Evolutionary conservation across 1,140 invertebrate species (phyloP), one percentile per base, ranked within the genome.

Genomic region (Drosophila albomicans): DNA sequence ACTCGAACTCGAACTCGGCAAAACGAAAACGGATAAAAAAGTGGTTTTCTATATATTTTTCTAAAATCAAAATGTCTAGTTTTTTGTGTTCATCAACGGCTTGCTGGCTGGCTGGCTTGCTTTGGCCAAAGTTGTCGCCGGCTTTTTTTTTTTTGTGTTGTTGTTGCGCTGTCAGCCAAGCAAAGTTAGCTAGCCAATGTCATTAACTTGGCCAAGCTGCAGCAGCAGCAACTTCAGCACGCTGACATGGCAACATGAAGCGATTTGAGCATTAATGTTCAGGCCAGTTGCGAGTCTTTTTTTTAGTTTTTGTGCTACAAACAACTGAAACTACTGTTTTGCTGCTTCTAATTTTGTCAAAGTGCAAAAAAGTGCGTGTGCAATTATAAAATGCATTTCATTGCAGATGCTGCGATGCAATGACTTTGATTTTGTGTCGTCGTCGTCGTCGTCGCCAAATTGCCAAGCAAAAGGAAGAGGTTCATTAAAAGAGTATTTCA

Each of bases 31-130:
- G 49, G 11, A 68, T 25, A 88, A 87, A 86, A 89, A 89, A 89
- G 85, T 89, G 86, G 85, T 89, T 89, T 80, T 89, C 85, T 89
- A 89, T 89, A 89, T 85, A 89, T 81, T 89, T 88, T 89, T 85
- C 85, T 89, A 89, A 89, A 89, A 85, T 89, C 85, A 89, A 89
- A 89, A 89, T 85, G 85, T 79, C 85, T 81, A 89, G 62, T 89
- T 89, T 73, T 88, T 89, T 87, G 35, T 13, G 85, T 82, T 89
- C 85, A 89, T 89, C 85, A 89, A 89, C 85, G 84, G 78, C 59
- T 69, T 57, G 65, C 32, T 66, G 69, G 79, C 65, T 82, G 85
- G 78, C 59, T 69, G 57, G 65, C 32, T 66, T 74, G 79, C 65
- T 82, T 78, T 84, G 78, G 85, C 85, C 78, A 85, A 89, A 81